These are phyloP conservation scores for Microchirus variegatus DNA, from an alignment of 2,797 vertebrate species.

Conservation along the genomic window DNA sequence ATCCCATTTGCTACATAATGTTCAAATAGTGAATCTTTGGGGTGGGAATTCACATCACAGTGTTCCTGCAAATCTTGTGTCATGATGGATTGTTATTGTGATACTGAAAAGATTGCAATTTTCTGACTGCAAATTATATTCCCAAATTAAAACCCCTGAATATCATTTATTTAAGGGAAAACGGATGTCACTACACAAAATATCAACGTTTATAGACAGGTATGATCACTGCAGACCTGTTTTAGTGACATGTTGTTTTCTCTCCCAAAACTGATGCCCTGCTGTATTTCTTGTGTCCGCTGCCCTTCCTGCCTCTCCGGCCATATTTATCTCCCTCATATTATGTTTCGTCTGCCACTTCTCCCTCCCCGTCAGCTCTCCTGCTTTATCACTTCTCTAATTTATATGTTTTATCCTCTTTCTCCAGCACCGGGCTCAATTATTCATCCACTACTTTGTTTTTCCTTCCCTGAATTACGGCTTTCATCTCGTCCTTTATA, in stretches of 20 bases:
- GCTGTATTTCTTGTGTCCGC: constrained; percentile 19
- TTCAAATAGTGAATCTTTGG: constrained; percentile 14
- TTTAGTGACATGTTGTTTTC: constrained; percentile 50
- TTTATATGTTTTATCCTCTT: constrained; percentile 39
- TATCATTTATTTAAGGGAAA: too few relatives aligned
- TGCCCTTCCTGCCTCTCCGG: constrained; percentile 26
- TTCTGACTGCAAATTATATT: too few relatives aligned
- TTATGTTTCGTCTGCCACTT: constrained; percentile 24
- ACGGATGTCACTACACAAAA: too few relatives aligned
- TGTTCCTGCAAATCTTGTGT: too few relatives aligned
- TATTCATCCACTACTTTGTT: constrained; percentile 38
- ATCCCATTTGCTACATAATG: constrained; percentile 30
- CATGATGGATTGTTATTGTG: too few relatives aligned
- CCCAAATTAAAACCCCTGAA: too few relatives aligned
- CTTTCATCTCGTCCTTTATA: constrained; percentile 39
- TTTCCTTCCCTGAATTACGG: constrained; percentile 39
- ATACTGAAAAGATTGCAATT: too few relatives aligned
- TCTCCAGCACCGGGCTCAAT: constrained; percentile 31
- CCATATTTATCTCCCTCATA: constrained; percentile 47
- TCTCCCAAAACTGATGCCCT: constrained; percentile 21
- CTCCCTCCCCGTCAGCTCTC: constrained; percentile 30
- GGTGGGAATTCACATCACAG: too few relatives aligned
- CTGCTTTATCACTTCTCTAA: constrained; percentile 32
- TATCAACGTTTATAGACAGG: constrained; percentile 26
- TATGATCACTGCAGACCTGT: constrained; percentile 19